Conservation (phyloP, 30 jellyfish, hydroid and myxozoan genomes). For the Sanderia malayensis region DNA sequence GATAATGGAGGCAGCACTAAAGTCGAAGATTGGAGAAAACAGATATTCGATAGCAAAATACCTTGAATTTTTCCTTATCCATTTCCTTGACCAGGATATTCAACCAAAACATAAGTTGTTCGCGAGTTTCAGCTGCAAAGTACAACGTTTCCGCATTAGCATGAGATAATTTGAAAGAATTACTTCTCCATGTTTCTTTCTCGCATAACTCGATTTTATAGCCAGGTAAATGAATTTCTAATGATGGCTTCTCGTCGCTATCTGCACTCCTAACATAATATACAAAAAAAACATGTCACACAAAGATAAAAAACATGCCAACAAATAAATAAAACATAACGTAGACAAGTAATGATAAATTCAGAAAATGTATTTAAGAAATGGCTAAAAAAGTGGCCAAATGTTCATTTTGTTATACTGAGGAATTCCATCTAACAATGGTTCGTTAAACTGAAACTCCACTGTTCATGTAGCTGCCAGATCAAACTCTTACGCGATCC, state of each 20-base stretch:
- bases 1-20: not conserved
- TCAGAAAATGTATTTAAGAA: too few relatives aligned
- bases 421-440: too few relatives aligned
- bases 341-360: too few relatives aligned
- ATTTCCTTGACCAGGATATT: constrained; percentile 74
- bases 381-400: too few relatives aligned
- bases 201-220: constrained; percentile 79
- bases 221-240: constrained; percentile 60
- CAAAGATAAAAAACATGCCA: too few relatives aligned
- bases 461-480: too few relatives aligned
- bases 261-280: constrained; percentile 69
- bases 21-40: not conserved
- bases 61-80: constrained; percentile 58
- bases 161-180: constrained; percentile 66
- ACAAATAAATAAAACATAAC: too few relatives aligned
- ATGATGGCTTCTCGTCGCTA: constrained; percentile 69
- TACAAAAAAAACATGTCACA: too few relatives aligned
- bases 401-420: too few relatives aligned
- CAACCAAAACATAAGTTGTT: constrained; percentile 78
- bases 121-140: constrained; percentile 95
- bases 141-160: constrained; percentile 66
- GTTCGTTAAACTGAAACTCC: too few relatives aligned
- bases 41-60: not conserved
- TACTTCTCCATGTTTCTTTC: constrained; percentile 87
- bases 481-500: too few relatives aligned